phyloP scores from a whole-genome alignment of 2,113 vertebrate genomes.

The Rostratula benghalensis region DNA sequence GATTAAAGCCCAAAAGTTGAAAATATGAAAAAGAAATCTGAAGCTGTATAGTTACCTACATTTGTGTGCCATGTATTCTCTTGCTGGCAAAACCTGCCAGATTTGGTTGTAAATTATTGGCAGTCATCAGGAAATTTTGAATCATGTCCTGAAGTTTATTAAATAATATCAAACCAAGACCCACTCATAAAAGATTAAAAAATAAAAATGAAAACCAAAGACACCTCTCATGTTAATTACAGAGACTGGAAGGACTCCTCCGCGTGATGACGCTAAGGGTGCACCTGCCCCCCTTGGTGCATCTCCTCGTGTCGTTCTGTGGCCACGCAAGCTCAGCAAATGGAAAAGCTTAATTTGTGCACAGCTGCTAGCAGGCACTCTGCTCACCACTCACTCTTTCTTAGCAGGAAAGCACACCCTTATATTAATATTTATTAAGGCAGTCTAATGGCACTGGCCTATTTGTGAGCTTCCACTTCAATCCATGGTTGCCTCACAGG shows the following conservation, averaged over 20 bases:
- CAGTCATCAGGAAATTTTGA: neutral
- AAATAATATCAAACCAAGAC: neutral
- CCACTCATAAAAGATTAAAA: neutral
- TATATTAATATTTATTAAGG: slow-evolving; percentile 46
- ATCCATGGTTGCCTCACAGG: neutral
- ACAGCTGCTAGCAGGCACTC: neutral
- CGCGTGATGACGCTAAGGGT: neutral
- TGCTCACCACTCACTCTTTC: neutral
- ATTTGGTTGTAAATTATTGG: neutral
- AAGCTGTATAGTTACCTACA: neutral
- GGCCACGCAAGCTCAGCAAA: neutral
- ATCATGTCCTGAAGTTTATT: neutral
- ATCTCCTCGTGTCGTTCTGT: neutral
- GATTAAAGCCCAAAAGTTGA: neutral
- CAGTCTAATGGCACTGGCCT: neutral
- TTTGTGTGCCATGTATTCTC: neutral
- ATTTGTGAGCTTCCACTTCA: neutral
- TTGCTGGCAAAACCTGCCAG: neutral
- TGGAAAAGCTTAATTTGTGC: neutral
- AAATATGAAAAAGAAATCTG: neutral
- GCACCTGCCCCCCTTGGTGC: neutral
- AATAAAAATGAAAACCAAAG: neutral
- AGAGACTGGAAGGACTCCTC: neutral
- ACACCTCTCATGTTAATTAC: neutral
- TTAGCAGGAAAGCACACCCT: neutral